phyloP scores from a whole-genome alignment of 1,140 invertebrate genomes.

The Coenobita brevimanus region DNA sequence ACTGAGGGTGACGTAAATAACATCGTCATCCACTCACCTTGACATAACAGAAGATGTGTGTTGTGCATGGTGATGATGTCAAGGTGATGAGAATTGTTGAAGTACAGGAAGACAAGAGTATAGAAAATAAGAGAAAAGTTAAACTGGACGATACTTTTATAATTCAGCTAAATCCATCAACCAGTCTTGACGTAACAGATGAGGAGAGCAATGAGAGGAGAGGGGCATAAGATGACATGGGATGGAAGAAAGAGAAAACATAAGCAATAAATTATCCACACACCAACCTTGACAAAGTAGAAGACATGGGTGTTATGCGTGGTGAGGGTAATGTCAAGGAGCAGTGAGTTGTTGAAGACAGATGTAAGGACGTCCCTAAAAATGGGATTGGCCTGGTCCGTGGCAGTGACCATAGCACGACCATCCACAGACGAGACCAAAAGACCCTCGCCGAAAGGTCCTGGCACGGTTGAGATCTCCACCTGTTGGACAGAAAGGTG shows the following conservation, averaged over 20 bases:
- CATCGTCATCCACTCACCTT: too few relatives aligned
- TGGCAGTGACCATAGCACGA: conserved; percentile 87
- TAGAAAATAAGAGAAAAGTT: neutral
- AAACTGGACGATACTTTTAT: too few relatives aligned
- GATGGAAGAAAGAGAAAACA: neutral
- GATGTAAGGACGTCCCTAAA: conserved; percentile 94
- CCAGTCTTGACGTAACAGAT: too few relatives aligned
- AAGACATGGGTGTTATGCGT: conserved; percentile 93
- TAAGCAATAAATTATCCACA: neutral
- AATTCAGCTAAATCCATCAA: too few relatives aligned
- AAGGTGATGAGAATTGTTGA: too few relatives aligned
- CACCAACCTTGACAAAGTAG: conserved; percentile 94
- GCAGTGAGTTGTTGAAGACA: conserved; percentile 92
- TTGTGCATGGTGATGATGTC: too few relatives aligned
- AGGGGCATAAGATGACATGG: too few relatives aligned
- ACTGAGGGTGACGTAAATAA: too few relatives aligned
- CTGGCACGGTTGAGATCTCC: conserved; percentile 81
- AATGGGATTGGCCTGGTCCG: conserved; percentile 89
- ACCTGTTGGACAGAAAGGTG: conserved; percentile 64
- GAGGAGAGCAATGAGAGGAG: too few relatives aligned
- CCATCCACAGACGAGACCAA: conserved; percentile 86
- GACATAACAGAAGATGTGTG: too few relatives aligned
- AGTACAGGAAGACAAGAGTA: too few relatives aligned
- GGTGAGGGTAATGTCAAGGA: conserved; percentile 91
- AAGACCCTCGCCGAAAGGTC: conserved; percentile 92